Base-by-base conservation (phyloP, 2,797 vertebrate genomes). In the Tolypeutes matacus region DNA sequence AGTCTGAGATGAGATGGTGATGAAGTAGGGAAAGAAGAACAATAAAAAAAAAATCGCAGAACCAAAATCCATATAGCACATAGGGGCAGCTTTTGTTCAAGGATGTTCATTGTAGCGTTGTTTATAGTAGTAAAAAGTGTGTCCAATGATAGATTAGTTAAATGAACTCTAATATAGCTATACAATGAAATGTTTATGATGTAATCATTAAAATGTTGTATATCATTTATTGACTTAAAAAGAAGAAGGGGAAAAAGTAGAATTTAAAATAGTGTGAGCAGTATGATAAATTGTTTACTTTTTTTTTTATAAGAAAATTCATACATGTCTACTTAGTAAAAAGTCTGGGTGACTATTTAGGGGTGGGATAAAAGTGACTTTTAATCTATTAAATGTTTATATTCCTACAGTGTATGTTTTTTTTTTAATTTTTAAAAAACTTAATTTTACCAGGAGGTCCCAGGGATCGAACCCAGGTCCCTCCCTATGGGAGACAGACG, bases 171-270 rank as follows among this genome's bases (percentile, higher is more conserved):
- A 70, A 72, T 49, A 25, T n/a, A 76, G 42, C 18, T 42, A 14
- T 88, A 69, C 77, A 75, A 60, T 76, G 53, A 94, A 91, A 83
- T 80, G 49, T 56, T 34, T 86, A 56, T 80, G 75, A 92, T 75
- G 95, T 21, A 60, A 25, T 80, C 91, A n/a, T 73, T 85, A 58
- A 77, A 18, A 18, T 76, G 67, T 51, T 75, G 0, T 91, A 11
- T 46, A 51, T 93, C 96, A 89, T 39, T 89, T 86, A 65, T 75
- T 76, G 51, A 88, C 62, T 92, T 95, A 53, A 89, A 94, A 75
- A 25, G 65, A 93, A 2, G 76, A 80, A 67, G 27, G 31, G 18
- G 9, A 12, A 69, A 46, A 73, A 70, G 49, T 17, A 69, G 27
- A n/a, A 77, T 86, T 95, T 92, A 95, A 93, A 95, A 77, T 82